Evolutionary conservation across 2,113 vertebrate species (phyloP).

Genomic region (Budorcas taxicolor): DNA sequence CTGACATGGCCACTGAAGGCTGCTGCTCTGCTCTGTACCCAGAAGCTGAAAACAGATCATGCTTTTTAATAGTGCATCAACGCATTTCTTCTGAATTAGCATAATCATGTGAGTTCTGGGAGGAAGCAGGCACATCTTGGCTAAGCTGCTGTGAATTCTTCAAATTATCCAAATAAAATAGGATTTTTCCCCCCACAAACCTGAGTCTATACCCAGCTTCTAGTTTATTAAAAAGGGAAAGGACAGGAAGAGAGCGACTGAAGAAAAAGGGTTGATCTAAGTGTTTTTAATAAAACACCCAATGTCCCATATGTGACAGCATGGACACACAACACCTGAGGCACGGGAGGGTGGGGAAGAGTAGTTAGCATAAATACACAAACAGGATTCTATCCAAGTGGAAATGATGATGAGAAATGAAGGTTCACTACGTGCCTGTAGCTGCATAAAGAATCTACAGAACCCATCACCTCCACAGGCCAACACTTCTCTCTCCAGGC

Average conservation of each 20-base stretch:
- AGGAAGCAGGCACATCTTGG: slow-evolving; percentile 23
- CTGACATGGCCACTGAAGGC: slow-evolving; percentile 82
- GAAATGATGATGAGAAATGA: background rate
- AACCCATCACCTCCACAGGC: background rate
- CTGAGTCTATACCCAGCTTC: background rate
- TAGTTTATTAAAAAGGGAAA: slow-evolving; percentile 19
- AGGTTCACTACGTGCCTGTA: background rate
- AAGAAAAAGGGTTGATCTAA: background rate
- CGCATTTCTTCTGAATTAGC: slow-evolving; percentile 71
- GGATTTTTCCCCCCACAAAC: background rate
- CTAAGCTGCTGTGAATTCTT: slow-evolving; percentile 48
- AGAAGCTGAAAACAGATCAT: slow-evolving; percentile 82
- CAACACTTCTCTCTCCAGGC: background rate
- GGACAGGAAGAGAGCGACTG: background rate
- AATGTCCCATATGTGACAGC: background rate
- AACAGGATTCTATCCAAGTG: background rate
- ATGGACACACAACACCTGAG: background rate
- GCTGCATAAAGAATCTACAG: background rate
- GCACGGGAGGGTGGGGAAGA: too few relatives aligned
- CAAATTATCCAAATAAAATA: slow-evolving; percentile 47
- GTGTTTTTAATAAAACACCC: slow-evolving; percentile 8
- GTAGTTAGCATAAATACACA: background rate
- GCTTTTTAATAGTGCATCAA: slow-evolving; percentile 82
- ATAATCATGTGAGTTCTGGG: slow-evolving; percentile 17
- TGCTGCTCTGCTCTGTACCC: slow-evolving; percentile 81